Base-by-base conservation (phyloP, 2,888 invertebrate species). In the Hymenopus coronatus region DNA sequence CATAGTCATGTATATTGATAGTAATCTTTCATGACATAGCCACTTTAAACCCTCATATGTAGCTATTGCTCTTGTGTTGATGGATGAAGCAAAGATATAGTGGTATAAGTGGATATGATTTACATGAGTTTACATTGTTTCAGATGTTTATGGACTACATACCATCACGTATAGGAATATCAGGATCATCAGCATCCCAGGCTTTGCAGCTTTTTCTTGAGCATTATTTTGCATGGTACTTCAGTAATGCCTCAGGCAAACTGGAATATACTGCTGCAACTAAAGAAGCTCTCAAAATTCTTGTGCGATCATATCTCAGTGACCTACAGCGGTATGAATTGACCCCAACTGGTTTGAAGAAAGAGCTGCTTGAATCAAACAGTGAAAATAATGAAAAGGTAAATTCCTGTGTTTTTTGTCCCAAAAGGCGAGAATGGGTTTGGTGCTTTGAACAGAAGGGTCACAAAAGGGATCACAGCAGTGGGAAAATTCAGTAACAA, bases 141-240 rank as follows among this genome's bases (percentile, higher is more conserved):
- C 94, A 96, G 93, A 94, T 96, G 20, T 96, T 96, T 91, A 92
- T 96, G 89, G 96, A 96, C 90, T 96, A 95, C 92, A 93, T 96
- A 89, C 96, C 96, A 8, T 95, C 95, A n/a, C 94, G 95, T 91
- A 95, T 96, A 70, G 96, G 96, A 3, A 91, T 94, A 92, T 93
- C 94, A 92, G 92, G 94, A 92, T 92, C 94, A 91, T 90, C 88
- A 83, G 89, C 89, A 27, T 89, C 87, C 70, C 70, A 89, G 83
- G 92, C 92, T 27, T 89, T 92, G 4, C 91, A 92, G 89, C 89
- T 90, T 28, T 92, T 92, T 87, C 88, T 92, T 54, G 91, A 92
- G 88, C 89, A 90, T 28, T 91, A 90, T 46, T 90, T 90, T 89
- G 54, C 85, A 20, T 85, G 89, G 88, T 89, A 88, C 83, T 90